These are phyloP conservation scores for Echinops telfairi DNA, from an alignment of 2,113 vertebrate species.

Conservation along the genomic window DNA sequence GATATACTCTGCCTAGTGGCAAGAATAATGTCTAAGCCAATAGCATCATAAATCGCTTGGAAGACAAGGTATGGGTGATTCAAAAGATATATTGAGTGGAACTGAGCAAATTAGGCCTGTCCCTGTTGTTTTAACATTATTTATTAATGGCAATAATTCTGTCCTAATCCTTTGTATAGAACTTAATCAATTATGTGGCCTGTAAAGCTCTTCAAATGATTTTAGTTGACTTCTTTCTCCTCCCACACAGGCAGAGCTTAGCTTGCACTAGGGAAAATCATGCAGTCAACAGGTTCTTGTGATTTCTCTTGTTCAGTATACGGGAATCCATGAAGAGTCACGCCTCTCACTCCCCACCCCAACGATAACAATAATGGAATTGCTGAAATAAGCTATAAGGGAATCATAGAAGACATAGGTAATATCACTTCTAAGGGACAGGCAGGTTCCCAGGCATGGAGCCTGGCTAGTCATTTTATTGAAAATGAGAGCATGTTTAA, in stretches of 20 bases:
- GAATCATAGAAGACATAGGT: not conserved
- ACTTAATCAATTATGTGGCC: constrained; percentile 1
- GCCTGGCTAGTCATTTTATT: not conserved
- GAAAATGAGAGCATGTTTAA: no score
- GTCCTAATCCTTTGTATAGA: constrained; percentile 11
- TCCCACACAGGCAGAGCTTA: not conserved
- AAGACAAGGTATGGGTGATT: constrained; percentile 33
- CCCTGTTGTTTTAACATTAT: constrained; percentile 58
- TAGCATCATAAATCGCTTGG: constrained; percentile 28
- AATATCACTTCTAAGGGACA: not conserved
- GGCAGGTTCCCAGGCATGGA: not conserved
- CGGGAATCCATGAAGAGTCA: not conserved
- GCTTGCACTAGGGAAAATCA: no score
- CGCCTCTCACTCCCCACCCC: not conserved
- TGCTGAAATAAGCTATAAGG: not conserved
- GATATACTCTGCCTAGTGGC: not conserved
- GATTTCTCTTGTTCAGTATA: not conserved
- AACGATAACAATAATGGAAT: not conserved
- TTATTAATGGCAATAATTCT: constrained; percentile 63
- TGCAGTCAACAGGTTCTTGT: not conserved
- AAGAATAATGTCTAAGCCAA: not conserved
- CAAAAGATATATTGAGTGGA: constrained; percentile 1
- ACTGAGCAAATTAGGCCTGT: constrained; percentile 47
- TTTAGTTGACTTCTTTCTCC: not conserved
- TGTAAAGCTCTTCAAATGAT: not conserved